A percentile compares a stretch with the other conserved stretches of the same genome.
Conservation (phyloP, 2,888 invertebrate genomes). For the Conchocele bisecta region DNA sequence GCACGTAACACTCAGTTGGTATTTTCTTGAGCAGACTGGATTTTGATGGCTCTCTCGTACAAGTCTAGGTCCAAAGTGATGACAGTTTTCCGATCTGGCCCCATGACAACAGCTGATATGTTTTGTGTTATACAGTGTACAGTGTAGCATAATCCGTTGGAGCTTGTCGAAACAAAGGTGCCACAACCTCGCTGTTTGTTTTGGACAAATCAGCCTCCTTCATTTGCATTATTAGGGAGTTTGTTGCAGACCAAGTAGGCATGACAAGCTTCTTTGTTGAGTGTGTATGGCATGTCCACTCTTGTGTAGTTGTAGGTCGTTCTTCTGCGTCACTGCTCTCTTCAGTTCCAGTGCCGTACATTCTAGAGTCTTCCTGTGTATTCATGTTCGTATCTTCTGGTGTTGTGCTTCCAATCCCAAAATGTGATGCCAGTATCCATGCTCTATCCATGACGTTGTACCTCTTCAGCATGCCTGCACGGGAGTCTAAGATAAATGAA, state of each 20-base stretch:
- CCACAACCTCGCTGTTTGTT: slow-evolving; percentile 28
- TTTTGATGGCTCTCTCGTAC: slow-evolving; percentile 16
- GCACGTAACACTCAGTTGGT: slow-evolving; percentile 15
- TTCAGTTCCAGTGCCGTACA: too few species aligned
- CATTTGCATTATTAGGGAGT: slow-evolving; percentile 8
- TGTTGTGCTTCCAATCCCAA: too few species aligned
- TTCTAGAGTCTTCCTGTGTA: too few species aligned
- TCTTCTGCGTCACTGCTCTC: too few species aligned
- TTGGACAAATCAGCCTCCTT: background rate
- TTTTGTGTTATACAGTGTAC: slow-evolving; percentile 24
- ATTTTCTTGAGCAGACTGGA: slow-evolving; percentile 32
- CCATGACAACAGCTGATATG: slow-evolving; percentile 25
- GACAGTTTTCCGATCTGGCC: slow-evolving; percentile 23
- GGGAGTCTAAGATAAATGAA: too few species aligned
- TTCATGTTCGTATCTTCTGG: too few species aligned
- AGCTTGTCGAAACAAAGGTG: slow-evolving; percentile 23
- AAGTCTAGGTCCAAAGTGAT: slow-evolving; percentile 32
- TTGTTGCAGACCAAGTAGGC: slow-evolving; percentile 22
- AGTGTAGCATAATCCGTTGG: slow-evolving; percentile 32
- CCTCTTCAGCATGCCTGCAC: background rate
- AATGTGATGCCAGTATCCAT: background rate
- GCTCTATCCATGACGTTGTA: background rate
- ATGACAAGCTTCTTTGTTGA: slow-evolving; percentile 19
- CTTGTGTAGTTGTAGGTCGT: too few species aligned
- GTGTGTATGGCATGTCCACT: too few species aligned